Conservation (phyloP, 2,113 vertebrate species). For the Echinops telfairi region DNA sequence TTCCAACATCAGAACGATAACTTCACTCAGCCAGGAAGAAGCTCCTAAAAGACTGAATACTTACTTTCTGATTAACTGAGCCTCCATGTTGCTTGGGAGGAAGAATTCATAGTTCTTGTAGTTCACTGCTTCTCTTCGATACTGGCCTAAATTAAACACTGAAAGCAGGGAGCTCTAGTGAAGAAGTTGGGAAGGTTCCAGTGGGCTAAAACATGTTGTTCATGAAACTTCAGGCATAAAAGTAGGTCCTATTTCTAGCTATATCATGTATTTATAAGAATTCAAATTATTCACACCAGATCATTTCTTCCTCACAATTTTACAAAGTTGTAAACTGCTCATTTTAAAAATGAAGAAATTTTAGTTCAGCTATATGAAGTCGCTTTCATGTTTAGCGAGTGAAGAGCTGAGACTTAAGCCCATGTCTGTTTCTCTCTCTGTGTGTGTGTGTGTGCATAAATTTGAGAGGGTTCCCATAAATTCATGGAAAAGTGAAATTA, state of each 20-base stretch:
- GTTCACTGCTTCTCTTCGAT: slow-evolving; percentile 91
- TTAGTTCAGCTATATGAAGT: slow-evolving; percentile 58
- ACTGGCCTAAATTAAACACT: slow-evolving; percentile 96
- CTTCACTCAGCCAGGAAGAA: not conserved
- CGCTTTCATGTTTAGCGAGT: slow-evolving; percentile 32
- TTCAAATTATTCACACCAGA: slow-evolving; percentile 30
- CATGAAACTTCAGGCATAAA: not conserved
- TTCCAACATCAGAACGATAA: slow-evolving; percentile 16
- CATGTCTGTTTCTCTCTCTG: not conserved
- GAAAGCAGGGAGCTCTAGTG: slow-evolving; percentile 61
- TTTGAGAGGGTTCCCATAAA: no score
- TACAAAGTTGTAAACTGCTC: not conserved
- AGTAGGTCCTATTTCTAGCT: slow-evolving; percentile 41
- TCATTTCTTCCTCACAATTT: slow-evolving; percentile 17
- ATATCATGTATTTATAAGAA: slow-evolving; percentile 39
- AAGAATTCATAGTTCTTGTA: slow-evolving; percentile 95
- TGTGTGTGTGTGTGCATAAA: no score
- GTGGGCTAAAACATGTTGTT: not conserved
- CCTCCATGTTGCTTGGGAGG: slow-evolving; percentile 91
- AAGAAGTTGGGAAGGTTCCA: slow-evolving; percentile 32
- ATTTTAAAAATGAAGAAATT: slow-evolving; percentile 58
- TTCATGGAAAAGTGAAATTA: no score
- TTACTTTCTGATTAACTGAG: slow-evolving; percentile 93
- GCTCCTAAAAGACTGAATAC: slow-evolving; percentile 59
- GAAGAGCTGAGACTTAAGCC: slow-evolving; percentile 28